Evolutionary conservation across 2,113 vertebrate genomes (phyloP).

Genomic region (Clarias macrocephalus): DNA sequence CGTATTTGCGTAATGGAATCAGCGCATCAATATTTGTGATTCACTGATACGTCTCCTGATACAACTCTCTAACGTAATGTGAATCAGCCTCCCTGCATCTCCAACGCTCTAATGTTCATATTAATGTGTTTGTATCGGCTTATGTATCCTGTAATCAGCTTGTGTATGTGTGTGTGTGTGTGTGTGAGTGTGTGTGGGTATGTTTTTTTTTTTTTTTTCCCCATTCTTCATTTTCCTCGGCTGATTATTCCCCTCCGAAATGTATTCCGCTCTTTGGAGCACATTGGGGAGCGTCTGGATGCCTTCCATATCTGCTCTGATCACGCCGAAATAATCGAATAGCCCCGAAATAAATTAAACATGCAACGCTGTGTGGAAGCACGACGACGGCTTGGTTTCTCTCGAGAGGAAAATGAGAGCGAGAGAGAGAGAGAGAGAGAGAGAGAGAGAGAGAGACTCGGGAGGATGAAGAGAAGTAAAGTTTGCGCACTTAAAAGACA

Average conservation of each 20-base stretch:
- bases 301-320: constrained; percentile 56
- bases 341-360: constrained; percentile 57
- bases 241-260: constrained; percentile 63
- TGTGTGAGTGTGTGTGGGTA: too few species aligned
- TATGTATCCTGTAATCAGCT: constrained; percentile 44
- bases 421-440: background rate
- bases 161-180: background rate
- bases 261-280: constrained; percentile 50
- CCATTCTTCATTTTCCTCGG: constrained; percentile 46
- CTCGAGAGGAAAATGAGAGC: background rate
- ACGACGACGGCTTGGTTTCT: constrained; percentile 54
- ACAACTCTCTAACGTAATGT: background rate
- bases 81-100: background rate
- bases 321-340: constrained; percentile 57
- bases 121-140: constrained; percentile 57
- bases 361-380: constrained; percentile 46
- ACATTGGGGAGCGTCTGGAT: constrained; percentile 54
- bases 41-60: constrained; percentile 14
- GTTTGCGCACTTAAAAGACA: background rate
- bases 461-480: background rate
- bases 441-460: background rate
- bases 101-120: constrained; percentile 36
- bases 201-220: constrained; percentile 39
- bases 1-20: background rate
- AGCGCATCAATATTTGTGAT: constrained; percentile 28